phyloP scores from a whole-genome alignment of 2,888 invertebrate genomes.

The Hartigia nigra region DNA sequence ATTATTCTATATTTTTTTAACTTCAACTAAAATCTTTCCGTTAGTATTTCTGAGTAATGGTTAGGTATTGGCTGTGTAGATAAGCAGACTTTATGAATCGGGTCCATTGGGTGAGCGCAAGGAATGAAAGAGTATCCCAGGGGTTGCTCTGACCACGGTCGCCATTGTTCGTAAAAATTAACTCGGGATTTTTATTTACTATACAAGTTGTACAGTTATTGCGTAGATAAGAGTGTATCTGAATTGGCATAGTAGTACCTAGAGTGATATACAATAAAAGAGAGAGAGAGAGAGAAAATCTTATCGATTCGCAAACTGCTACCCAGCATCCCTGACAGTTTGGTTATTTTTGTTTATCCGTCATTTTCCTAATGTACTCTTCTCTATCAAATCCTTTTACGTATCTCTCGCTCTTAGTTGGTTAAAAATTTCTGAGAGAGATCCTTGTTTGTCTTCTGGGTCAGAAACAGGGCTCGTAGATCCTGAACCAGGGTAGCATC shows the following conservation, averaged over 20 bases:
- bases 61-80: too few relatives aligned
- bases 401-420: neutral
- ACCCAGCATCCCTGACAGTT: neutral
- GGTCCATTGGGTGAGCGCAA: too few relatives aligned
- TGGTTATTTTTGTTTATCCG: neutral
- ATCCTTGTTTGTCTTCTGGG: neutral
- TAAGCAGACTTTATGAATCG: too few relatives aligned
- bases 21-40: neutral
- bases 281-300: too few relatives aligned
- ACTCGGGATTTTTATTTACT: slow-evolving; percentile 45
- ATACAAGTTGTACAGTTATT: neutral
- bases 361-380: neutral
- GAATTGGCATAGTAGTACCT: too few relatives aligned
- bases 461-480: neutral
- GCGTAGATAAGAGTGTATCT: too few relatives aligned
- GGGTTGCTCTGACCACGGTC: neutral
- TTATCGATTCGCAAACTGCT: neutral
- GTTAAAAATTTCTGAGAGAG: neutral
- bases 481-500: neutral
- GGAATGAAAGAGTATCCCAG: too few relatives aligned
- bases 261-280: too few relatives aligned
- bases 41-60: neutral
- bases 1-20: neutral
- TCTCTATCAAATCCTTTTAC: neutral
- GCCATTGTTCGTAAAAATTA: slow-evolving; percentile 45